These are phyloP conservation scores for Cataglyphis hispanica DNA, from an alignment of 1,140 invertebrate genomes.

Conservation along the genomic window DNA sequence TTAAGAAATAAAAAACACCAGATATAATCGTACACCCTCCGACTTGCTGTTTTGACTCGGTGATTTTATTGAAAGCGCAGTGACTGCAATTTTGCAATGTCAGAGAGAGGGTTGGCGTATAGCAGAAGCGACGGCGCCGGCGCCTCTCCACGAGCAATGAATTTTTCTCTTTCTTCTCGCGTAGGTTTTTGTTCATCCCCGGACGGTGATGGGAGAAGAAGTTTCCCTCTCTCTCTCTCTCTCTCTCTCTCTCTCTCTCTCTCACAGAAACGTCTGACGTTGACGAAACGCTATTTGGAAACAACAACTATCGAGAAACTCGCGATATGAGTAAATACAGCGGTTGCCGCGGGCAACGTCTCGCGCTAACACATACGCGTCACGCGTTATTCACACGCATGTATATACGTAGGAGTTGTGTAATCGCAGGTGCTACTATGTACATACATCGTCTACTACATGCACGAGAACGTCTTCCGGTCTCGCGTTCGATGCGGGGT, in stretches of 20 bases:
- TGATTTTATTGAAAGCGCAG: constrained; percentile 28
- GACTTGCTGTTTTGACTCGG: not conserved
- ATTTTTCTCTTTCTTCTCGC: constrained; percentile 69
- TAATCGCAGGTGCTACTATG: constrained; percentile 52
- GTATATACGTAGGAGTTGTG: constrained; percentile 32
- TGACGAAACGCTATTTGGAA: constrained; percentile 78
- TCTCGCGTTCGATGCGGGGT: constrained; percentile 27
- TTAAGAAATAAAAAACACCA: not conserved
- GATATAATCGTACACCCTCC: not conserved
- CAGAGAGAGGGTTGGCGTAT: constrained; percentile 28
- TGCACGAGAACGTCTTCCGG: constrained; percentile 65
- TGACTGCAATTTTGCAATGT: constrained; percentile 44
- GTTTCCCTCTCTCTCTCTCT: constrained; percentile 64
- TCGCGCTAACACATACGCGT: constrained; percentile 54
- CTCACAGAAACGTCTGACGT: constrained; percentile 69
- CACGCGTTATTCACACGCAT: constrained; percentile 52
- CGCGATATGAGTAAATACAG: constrained; percentile 78
- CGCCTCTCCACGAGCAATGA: constrained; percentile 66
- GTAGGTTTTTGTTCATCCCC: constrained; percentile 62
- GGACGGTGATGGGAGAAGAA: not conserved
- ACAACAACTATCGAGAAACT: constrained; percentile 80
- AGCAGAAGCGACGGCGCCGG: constrained; percentile 51
- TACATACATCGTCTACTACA: not conserved
- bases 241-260: constrained; percentile 49
- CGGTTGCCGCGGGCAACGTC: constrained; percentile 73